Evolutionary conservation across 2,888 invertebrate genomes (phyloP).

Genomic region (Chaitophorus viminalis): DNA sequence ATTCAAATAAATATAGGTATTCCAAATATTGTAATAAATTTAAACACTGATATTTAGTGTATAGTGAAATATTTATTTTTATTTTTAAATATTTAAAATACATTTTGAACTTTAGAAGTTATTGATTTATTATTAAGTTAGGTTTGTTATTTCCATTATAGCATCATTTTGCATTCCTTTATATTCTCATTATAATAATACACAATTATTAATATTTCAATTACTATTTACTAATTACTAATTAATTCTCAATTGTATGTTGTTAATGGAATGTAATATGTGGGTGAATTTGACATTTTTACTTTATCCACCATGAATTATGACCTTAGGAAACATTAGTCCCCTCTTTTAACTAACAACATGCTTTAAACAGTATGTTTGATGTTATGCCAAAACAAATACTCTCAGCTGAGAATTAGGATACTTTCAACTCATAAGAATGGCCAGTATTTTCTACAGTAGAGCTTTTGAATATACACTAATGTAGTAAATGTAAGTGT

Average conservation of each 20-base stretch:
- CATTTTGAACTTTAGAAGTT: not conserved
- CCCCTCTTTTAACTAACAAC: conserved; percentile 16
- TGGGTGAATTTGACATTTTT: conserved; percentile 40
- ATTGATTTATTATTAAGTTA: not conserved
- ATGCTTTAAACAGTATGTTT: conserved; percentile 48
- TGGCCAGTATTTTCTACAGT: conserved; percentile 42
- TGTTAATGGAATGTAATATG: conserved; percentile 27
- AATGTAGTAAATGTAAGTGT: not conserved
- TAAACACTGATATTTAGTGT: not conserved
- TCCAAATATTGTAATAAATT: not conserved
- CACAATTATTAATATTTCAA: not conserved
- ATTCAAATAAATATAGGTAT: not conserved
- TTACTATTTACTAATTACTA: no score
- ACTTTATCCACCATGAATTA: conserved; percentile 17
- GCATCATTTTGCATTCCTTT: not conserved
- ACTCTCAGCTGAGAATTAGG: conserved; percentile 48
- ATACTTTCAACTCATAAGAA: conserved; percentile 50
- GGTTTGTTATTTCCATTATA: not conserved
- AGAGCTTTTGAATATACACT: conserved; percentile 31
- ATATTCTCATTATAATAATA: not conserved
- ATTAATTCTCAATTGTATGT: not conserved
- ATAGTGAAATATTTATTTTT: no score
- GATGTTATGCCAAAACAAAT: conserved; percentile 45
- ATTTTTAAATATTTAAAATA: not conserved
- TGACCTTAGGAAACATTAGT: conserved; percentile 41